phyloP scores from a whole-genome alignment of 2,888 invertebrate genomes.

The Synanthedon andrenaeformis region DNA sequence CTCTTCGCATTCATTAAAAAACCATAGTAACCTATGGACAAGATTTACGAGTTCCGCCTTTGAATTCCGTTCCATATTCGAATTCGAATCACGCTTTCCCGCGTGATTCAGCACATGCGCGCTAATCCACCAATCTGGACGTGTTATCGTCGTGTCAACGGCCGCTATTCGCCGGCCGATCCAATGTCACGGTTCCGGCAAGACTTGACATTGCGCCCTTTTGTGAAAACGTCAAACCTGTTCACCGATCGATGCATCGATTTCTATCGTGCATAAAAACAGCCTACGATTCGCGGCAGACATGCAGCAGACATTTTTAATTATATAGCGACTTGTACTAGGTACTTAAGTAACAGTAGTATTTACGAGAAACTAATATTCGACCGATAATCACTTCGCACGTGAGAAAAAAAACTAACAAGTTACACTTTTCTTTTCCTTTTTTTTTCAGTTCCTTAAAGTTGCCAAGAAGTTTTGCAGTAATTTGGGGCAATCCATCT shows the following conservation, averaged over 20 bases:
- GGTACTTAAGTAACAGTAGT: too few species aligned
- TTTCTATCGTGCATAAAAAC: neutral
- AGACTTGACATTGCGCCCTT: conserved; percentile 40
- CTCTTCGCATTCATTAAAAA: neutral
- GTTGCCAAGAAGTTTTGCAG: too few species aligned
- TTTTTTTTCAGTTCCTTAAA: too few species aligned
- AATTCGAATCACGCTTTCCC: conserved; percentile 31
- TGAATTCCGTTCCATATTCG: neutral
- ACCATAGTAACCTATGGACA: neutral
- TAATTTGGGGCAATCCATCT: too few species aligned
- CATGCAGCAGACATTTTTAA: too few species aligned
- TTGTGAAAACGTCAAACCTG: conserved; percentile 18
- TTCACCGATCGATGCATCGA: conserved; percentile 10
- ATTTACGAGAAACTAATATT: too few species aligned
- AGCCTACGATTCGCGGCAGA: too few species aligned
- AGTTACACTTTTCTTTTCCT: too few species aligned
- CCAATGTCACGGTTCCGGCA: conserved; percentile 49
- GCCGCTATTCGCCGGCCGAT: conserved; percentile 23
- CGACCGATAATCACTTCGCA: too few species aligned
- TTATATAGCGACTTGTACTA: too few species aligned
- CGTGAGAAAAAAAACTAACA: too few species aligned
- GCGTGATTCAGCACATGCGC: conserved; percentile 29
- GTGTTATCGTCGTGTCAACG: conserved; percentile 35
- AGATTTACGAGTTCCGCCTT: neutral
- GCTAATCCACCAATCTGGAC: conserved; percentile 41